Base-by-base conservation (phyloP, 2,113 vertebrate genomes). In the Macroglossus sobrinus region DNA sequence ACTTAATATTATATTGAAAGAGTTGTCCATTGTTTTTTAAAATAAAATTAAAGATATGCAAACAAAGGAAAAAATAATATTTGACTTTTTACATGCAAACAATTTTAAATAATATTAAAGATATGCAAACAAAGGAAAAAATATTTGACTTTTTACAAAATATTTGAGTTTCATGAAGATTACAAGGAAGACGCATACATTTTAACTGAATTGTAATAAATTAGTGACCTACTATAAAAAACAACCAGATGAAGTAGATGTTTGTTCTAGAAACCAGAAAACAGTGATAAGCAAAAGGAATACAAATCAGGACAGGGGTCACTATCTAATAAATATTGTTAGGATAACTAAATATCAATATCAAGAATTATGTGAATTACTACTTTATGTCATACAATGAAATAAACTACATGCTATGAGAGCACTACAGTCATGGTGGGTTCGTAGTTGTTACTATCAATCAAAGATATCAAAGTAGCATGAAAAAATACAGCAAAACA, bases 231-330 rank as follows among this genome's bases (percentile, higher is more conserved):
- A 72, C 22, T n/a, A n/a, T 92, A 45, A 91, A 66, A 91, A 87
- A 40, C 28, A 57, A 53, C 24, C 35, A 69, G 63, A 74, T 50
- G 18, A 53, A 86, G 30, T 75, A 64, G 79, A 76, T 10, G 16
- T 82, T 95, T 53, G 10, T n/a, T 95, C 50, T 43, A 92, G 74
- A 90, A 90, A 30, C 12, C n/a, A 92, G 64, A 64, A 72, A 93
- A 63, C 26, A 87, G 63, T 74, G 28, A 57, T 43, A 79, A 90
- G 21, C 33, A 30, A 78, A 88, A 69, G 57, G 43, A 89, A 84
- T 4, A 64, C 22, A 84, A 93, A 88, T n/a, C 22, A 50, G 40
- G 21, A 72, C 68, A 72, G 45, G 30, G 53, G 4, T 88, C 40
- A 68, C 16, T 74, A 19, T 45, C 69, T 74, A 84, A 64, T 68